Evolutionary conservation across 2,113 vertebrate species (phyloP).

Genomic region (Phoenicopterus ruber): DNA sequence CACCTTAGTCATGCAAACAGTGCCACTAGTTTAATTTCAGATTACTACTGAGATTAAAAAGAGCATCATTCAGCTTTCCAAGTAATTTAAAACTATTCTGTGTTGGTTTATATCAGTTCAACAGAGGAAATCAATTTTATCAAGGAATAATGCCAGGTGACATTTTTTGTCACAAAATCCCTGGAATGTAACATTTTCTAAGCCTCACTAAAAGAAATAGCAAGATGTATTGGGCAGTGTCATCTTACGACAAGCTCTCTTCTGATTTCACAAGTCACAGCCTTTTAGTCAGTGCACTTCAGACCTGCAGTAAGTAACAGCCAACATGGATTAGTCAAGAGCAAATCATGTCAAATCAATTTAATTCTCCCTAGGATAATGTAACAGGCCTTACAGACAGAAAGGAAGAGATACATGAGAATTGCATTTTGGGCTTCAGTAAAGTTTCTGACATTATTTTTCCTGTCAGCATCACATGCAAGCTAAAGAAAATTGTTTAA

Average conservation of each 20-base stretch:
- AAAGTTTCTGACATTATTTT: neutral
- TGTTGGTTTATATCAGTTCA: neutral
- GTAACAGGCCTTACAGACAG: neutral
- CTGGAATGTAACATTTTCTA: neutral
- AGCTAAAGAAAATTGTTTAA: neutral
- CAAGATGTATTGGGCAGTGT: neutral
- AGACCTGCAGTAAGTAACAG: neutral
- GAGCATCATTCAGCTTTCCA: neutral
- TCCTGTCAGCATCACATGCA: neutral
- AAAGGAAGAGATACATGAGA: neutral
- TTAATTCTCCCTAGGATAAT: neutral
- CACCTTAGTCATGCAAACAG: neutral
- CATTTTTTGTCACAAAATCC: neutral
- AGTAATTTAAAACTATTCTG: neutral
- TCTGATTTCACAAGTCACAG: neutral
- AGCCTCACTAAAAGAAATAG: neutral
- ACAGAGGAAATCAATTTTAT: neutral
- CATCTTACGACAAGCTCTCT: neutral
- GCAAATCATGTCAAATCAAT: neutral
- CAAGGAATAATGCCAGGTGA: neutral
- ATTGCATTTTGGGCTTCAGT: neutral
- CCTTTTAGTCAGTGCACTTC: neutral
- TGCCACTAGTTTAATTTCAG: neutral
- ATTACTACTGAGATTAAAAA: neutral
- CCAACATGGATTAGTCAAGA: neutral